phyloP scores from a whole-genome alignment of 2,888 invertebrate species.

The Orthonychiurus folsomi region DNA sequence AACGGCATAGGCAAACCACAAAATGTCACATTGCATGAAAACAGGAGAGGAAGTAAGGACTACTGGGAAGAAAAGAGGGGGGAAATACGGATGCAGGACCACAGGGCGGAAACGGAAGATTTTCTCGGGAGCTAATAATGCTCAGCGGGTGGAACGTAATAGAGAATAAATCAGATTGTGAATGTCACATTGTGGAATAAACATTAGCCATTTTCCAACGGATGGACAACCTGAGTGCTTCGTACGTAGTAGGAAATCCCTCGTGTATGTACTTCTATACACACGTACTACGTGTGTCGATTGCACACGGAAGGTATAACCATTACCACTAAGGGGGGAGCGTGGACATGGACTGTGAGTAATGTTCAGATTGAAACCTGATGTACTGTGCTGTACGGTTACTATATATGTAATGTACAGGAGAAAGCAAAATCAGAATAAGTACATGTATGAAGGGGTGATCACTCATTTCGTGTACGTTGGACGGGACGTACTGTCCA shows the following conservation, averaged over 20 bases:
- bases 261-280: too few species aligned
- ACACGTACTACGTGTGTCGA: too few species aligned
- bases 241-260: too few species aligned
- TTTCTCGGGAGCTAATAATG: background rate
- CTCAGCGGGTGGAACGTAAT: background rate
- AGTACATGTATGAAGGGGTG: too few species aligned
- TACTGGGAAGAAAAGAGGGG: background rate
- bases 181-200: background rate
- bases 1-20: too few species aligned
- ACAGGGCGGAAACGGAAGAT: background rate
- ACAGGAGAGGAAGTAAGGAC: too few species aligned
- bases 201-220: background rate
- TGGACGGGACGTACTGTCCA: too few species aligned
- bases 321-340: background rate
- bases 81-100: too few species aligned
- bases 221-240: background rate
- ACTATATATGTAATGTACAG: background rate
- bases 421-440: background rate
- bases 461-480: too few species aligned
- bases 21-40: too few species aligned
- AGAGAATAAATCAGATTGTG: conserved; percentile 1
- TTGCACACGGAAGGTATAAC: background rate
- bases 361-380: too few species aligned
- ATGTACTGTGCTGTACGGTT: too few species aligned
- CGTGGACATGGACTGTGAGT: background rate